These are phyloP conservation scores for Drosophila algonquin DNA, from an alignment of 2,888 invertebrate species.

Conservation along the genomic window DNA sequence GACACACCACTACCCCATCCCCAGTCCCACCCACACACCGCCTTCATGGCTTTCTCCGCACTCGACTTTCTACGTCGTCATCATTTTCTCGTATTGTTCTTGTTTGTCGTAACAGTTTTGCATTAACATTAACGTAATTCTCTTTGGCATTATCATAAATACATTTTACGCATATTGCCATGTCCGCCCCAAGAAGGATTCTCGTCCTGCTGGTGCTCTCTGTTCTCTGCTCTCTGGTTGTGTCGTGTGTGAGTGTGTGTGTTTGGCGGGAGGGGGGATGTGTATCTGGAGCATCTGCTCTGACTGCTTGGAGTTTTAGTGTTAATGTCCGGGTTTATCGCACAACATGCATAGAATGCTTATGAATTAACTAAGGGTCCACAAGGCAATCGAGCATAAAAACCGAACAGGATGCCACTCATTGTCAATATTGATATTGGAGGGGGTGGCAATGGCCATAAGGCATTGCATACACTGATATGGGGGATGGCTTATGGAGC, in stretches of 20 bases:
- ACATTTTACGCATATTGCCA: conserved; percentile 81
- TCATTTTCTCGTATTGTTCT: conserved; percentile 75
- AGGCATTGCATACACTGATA: no score
- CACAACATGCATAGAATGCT: conserved; percentile 57
- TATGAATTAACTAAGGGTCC: conserved; percentile 50
- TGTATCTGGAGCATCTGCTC: conserved; percentile 45
- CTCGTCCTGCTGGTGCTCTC: not conserved
- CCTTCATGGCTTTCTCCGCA: conserved; percentile 26
- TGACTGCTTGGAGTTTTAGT: conserved; percentile 49
- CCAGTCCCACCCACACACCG: not conserved
- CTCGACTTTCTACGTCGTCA: conserved; percentile 62
- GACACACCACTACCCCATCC: not conserved
- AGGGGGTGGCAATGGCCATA: not conserved
- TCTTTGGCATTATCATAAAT: conserved; percentile 82
- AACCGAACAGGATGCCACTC: conserved; percentile 2
- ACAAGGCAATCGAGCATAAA: conserved; percentile 43
- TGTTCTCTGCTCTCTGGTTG: no score
- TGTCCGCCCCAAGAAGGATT: conserved; percentile 11
- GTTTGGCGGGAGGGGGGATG: not conserved
- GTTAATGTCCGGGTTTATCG: conserved; percentile 57
- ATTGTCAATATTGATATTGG: not conserved
- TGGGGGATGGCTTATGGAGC: not conserved
- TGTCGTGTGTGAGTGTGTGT: conserved; percentile 7
- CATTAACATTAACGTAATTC: conserved; percentile 81
- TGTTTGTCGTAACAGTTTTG: conserved; percentile 79